Percentiles rank a stretch among this genome's conserved stretches.
Evolutionary conservation across 1,140 invertebrate species (phyloP).

Genomic region (Cherax quadricarinatus): DNA sequence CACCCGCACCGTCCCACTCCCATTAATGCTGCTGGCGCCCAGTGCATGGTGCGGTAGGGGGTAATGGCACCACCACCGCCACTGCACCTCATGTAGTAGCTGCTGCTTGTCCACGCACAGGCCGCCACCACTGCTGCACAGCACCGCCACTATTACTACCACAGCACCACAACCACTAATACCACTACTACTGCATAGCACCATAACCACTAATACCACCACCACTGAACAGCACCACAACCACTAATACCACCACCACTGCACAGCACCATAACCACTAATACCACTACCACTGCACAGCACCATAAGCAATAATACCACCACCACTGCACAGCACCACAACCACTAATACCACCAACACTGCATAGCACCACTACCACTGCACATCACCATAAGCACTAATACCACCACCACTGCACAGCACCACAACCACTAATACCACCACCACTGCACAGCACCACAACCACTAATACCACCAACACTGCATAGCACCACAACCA

Average conservation of each 20-base stretch:
- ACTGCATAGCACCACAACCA: too few relatives aligned
- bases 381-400: neutral
- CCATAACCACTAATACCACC: constrained; percentile 9
- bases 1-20: constrained; percentile 33
- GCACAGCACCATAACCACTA: too few relatives aligned
- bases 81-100: constrained; percentile 4
- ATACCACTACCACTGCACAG: neutral
- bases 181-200: neutral
- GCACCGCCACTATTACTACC: neutral
- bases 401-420: constrained; percentile 1
- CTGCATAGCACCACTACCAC: neutral
- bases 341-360: neutral
- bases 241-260: neutral
- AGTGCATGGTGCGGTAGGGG: constrained; percentile 63
- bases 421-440: constrained; percentile 2
- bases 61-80: neutral
- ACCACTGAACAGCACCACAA: neutral
- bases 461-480: neutral
- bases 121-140: neutral
- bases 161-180: neutral
- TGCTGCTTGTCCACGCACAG: constrained; percentile 44
- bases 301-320: neutral
- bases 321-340: constrained; percentile 15
- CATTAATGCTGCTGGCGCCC: constrained; percentile 18
- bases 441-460: neutral